Evolutionary conservation across 1,140 invertebrate species (phyloP), one percentile per base, ranked within the genome.

Genomic region (Ectropis grisescens): DNA sequence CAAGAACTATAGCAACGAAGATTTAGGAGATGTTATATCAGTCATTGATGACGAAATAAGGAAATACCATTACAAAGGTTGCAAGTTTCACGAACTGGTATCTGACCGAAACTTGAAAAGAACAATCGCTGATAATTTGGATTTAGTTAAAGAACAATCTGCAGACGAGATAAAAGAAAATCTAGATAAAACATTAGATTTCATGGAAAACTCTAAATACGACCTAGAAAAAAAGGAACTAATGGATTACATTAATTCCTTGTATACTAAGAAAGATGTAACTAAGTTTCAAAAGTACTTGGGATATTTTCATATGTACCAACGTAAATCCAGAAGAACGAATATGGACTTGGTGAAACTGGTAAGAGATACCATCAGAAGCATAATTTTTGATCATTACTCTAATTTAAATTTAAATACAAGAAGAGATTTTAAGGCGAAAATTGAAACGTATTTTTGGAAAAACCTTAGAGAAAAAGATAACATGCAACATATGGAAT

Each of bases 181-280:
- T 25, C 22, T 65, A 22, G 23, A 48, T 8, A n/a, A 19, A 6
- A 7, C 47, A 2, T 14, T 42, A 7, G 27, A 22, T 4, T 13
- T 27, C 2, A 2, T 59, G 7, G 29, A 37, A 12, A n/a, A 39
- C 2, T 11, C 32, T 3, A 25, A 40, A 13, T 19, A 41, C 9
- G 27, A 32, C 8, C 34, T 25, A 9, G 27, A 38, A 10, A 13
- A 16, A 1, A 40, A 33, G 14, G 29, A 41, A 13, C 9, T 58
- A 0, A 4, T 54, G 2, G 35, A 41, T 28, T 49, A 52, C 11
- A 34, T 62, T 2, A 52, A 68, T 48, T 47, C 59, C 2, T 34
- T 66, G 1, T 58, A 66, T 25, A 42, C 32, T 13, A 30, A 29
- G 13, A 33, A 54, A 7, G 25, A 45, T 10, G 23, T 39, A 30